Conservation (phyloP, 2,888 invertebrate species). For the Bombyx huttoni region DNA sequence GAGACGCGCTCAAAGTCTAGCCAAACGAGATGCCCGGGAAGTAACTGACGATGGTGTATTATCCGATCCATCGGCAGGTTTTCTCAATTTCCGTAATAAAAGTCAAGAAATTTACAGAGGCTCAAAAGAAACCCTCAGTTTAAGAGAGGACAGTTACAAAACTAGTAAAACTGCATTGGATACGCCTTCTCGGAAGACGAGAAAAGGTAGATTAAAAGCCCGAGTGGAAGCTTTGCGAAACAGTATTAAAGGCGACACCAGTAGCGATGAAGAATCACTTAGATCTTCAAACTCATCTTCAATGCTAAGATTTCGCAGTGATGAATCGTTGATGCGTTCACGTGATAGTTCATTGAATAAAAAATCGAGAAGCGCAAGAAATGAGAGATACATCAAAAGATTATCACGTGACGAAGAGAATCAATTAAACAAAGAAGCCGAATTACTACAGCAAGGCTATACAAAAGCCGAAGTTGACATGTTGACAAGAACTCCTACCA, state of each 20-base stretch:
- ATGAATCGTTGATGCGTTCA: conserved; percentile 76
- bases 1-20: conserved; percentile 61
- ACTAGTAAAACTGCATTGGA: conserved; percentile 64
- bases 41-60: conserved; percentile 66
- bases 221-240: conserved; percentile 78
- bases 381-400: conserved; percentile 84
- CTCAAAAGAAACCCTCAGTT: conserved; percentile 50
- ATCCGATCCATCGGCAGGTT: conserved; percentile 72
- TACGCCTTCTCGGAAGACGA: conserved; percentile 62
- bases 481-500: conserved; percentile 66
- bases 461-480: conserved; percentile 69
- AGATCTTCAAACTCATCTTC: conserved; percentile 77
- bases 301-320: conserved; percentile 77
- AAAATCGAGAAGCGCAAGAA: conserved; percentile 80
- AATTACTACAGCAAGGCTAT: conserved; percentile 61
- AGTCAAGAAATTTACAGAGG: conserved; percentile 40
- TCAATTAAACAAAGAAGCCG: conserved; percentile 68
- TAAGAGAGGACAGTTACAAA: conserved; percentile 45
- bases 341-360: conserved; percentile 74
- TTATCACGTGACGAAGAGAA: conserved; percentile 80
- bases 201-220: conserved; percentile 76
- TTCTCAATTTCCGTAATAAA: conserved; percentile 54
- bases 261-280: conserved; percentile 80
- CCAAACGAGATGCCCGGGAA: conserved; percentile 46
- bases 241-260: conserved; percentile 74